Conservation (phyloP, 2,888 invertebrate genomes). For the Acleris laterana region DNA sequence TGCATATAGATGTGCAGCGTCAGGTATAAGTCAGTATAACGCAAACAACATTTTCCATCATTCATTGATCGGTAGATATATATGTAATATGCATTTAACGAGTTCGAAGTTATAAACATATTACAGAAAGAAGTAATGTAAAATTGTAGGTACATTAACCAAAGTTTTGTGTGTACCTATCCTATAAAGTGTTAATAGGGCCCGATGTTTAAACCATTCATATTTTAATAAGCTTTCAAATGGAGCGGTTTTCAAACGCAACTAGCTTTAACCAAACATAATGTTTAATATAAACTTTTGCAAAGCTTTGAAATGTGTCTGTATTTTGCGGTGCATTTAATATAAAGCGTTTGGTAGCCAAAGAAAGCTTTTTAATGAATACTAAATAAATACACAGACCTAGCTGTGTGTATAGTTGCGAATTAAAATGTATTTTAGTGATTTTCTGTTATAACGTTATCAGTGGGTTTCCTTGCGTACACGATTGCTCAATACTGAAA, state of each 20-base stretch:
- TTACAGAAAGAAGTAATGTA: background rate
- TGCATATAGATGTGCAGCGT: too few species aligned
- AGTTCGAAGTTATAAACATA: background rate
- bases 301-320: constrained; percentile 15
- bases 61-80: too few species aligned
- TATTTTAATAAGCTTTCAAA: constrained; percentile 21
- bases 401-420: too few species aligned
- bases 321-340: constrained; percentile 20
- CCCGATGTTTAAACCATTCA: constrained; percentile 5
- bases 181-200: constrained; percentile 2
- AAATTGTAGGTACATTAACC: too few species aligned
- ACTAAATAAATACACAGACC: background rate
- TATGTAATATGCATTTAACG: too few species aligned
- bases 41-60: too few species aligned
- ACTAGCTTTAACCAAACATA: constrained; percentile 17
- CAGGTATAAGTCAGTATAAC: too few species aligned
- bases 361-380: constrained; percentile 6
- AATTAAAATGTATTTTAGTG: too few species aligned
- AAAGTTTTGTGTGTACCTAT: background rate
- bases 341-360: constrained; percentile 7
- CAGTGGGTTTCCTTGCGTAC: too few species aligned
- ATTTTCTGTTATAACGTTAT: too few species aligned
- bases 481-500: too few species aligned
- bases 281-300: constrained; percentile 23
- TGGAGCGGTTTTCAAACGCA: constrained; percentile 10